Evolutionary conservation across 2,888 invertebrate species (phyloP), one percentile per base, ranked within the genome.

Genomic region (Eupithecia inturbata): DNA sequence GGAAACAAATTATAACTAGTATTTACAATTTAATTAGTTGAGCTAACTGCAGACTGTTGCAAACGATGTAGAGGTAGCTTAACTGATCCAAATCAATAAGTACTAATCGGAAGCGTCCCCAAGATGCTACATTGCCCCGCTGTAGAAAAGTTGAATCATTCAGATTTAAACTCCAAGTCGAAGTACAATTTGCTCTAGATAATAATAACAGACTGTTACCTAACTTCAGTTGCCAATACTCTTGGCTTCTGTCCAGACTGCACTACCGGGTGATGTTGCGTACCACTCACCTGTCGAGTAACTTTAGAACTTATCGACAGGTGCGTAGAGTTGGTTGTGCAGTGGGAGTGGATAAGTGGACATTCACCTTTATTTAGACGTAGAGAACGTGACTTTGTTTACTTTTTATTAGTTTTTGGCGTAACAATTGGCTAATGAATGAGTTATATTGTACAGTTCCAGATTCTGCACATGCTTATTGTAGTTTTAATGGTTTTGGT

Each of bases 201-300:
- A 63, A 64, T 68, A 63, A 64, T 74, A 53, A 64, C 41, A 60
- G 31, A 70, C 62, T 45, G 57, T 71, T 75, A 70, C 72, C 62
- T 70, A 75, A 71, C 69, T 69, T 69, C 31, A 39, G 66, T 71
- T 75, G 75, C 70, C 75, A 75, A 75, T 75, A 70, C 45, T 64
- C 63, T 68, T 75, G 75, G 75, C 75, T 64, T 57, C 63, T 36
- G 70, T 75, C 75, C 75, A 75, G 72, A 49, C 45, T 1, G 3
- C 6, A 75, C 75, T 75, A 66, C 75, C 75, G 75, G 75, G 72
- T 69, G 53, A 70, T 31, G 31, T 72, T 75, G 72, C 75, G 72
- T 64, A 70, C 71, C 66, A 41, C 33, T 12, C 64, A 64, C 22
- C 39, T 36, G 36, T 39, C 71, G 53, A 67, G 39, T 49, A 4